Percentiles rank a stretch among this genome's conserved stretches.
Conservation (phyloP, 2,113 vertebrate genomes). For the Gavialis gangeticus region DNA sequence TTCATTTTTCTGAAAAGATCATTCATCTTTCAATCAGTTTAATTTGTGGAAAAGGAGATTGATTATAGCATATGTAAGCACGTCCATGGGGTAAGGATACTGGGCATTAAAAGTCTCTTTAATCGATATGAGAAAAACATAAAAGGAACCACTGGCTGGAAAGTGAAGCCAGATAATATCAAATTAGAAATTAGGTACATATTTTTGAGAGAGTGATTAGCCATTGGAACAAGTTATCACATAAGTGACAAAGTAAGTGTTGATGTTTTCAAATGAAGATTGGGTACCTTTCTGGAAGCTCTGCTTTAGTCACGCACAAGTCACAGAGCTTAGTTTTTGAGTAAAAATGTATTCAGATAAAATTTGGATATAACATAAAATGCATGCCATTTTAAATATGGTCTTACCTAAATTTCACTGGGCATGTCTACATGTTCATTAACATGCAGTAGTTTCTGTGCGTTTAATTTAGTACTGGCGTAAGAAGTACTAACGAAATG, state of each 20-base stretch:
- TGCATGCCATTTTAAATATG: background rate
- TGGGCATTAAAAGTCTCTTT: background rate
- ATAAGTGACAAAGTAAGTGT: slow-evolving; percentile 56
- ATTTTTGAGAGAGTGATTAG: slow-evolving; percentile 59
- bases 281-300: slow-evolving; percentile 28
- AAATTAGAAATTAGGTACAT: background rate
- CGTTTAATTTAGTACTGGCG: too few relatives aligned
- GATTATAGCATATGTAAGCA: background rate
- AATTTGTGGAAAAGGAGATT: background rate
- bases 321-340: background rate
- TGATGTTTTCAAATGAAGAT: slow-evolving; percentile 28
- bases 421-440: too few relatives aligned
- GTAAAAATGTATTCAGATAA: background rate
- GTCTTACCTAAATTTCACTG: background rate
- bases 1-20: background rate
- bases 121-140: background rate
- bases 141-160: slow-evolving; percentile 13
- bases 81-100: background rate
- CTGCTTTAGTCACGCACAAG: background rate
- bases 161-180: slow-evolving; percentile 16
- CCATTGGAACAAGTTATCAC: background rate
- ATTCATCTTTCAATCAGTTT: background rate
- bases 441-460: too few relatives aligned
- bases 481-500: too few relatives aligned
- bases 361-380: background rate